Evolutionary conservation across 2,888 invertebrate genomes (phyloP), one percentile per base, ranked within the genome.

Genomic region (Hypercompe scribonia): DNA sequence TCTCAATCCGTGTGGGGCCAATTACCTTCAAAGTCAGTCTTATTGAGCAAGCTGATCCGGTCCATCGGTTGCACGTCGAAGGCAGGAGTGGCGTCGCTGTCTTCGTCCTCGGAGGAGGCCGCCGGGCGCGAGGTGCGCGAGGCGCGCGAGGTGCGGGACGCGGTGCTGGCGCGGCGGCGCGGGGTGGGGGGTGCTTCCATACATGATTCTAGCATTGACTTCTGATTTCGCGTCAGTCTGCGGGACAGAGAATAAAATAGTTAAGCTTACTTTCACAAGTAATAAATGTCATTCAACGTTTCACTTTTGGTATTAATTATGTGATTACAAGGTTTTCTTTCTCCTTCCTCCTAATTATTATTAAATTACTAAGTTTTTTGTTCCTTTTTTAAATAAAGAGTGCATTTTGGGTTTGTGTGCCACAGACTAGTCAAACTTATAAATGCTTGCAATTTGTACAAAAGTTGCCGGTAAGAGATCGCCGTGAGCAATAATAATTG

Each of bases 201-300:
- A 74, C 90, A 90, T 0, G 93, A 90, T 66, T 95, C 92, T 2
- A 96, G 80, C 39, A 96, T 78, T 0, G 90, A 86, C 72, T 93
- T 93, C 78, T 96, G 96, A 67, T 92, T 86, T 4, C 96, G 93
- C 0, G 96, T 96, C 71, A 96, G 74, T 78, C 96, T 95, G 84
- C 2, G 11, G 31, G 33, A 8, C 0, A 7, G 10, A 28, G 21
- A 33, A 11, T 7, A 2, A 54, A 4, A 18, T 36, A 50, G 33
- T 50, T n/a, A 24, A 50, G 8, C 24, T 24, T 24, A 50, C 50
- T 46, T 21, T 21, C 0, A 46, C 39, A n/a, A n/a, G n/a, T n/a
- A n/a, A n/a, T n/a, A n/a, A n/a, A n/a, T 39, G 11, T 11, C 11
- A 11, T 1, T 39, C 2, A 39, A 39, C 11, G 39, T 13, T 39